Percentiles rank a stretch among this genome's conserved stretches.
Conservation (phyloP, 2,113 vertebrate genomes). For the Bos indicus region DNA sequence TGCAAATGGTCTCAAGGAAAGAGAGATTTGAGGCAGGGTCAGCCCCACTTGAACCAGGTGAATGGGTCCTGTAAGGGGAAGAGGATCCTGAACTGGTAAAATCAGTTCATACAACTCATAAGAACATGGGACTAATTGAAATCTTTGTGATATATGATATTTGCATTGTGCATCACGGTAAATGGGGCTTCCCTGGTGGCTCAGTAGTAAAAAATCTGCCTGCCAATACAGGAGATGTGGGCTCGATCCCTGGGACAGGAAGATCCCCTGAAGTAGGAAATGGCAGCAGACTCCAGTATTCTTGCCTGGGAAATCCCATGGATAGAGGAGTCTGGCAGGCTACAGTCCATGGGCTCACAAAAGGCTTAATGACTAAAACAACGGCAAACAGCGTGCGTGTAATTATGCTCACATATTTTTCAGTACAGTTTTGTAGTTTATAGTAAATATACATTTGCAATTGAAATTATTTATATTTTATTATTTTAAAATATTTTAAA, state of each 20-base stretch:
- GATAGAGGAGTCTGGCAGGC: not conserved
- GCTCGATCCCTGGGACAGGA: not conserved
- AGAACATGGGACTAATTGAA: not conserved
- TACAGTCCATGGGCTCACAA: not conserved
- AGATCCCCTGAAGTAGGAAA: not conserved
- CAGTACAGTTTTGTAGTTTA: not conserved
- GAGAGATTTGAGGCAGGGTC: not conserved
- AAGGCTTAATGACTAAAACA: not conserved
- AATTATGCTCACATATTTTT: not conserved
- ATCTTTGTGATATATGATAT: not conserved
- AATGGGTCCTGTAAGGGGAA: not conserved
- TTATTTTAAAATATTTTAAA: not conserved
- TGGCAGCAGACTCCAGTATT: accelerated
- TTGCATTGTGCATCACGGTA: not conserved
- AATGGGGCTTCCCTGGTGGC: not conserved
- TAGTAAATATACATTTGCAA: not conserved
- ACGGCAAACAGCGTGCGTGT: not conserved
- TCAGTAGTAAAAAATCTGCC: not conserved
- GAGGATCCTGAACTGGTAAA: not conserved
- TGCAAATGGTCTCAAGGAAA: not conserved
- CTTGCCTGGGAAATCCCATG: not conserved
- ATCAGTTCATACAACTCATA: not conserved
- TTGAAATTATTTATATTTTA: slow-evolving; percentile 15
- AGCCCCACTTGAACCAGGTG: not conserved
- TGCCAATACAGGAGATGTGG: accelerated